Conservation (phyloP, 2,888 invertebrate genomes). For the Balanococcus diminutus region DNA sequence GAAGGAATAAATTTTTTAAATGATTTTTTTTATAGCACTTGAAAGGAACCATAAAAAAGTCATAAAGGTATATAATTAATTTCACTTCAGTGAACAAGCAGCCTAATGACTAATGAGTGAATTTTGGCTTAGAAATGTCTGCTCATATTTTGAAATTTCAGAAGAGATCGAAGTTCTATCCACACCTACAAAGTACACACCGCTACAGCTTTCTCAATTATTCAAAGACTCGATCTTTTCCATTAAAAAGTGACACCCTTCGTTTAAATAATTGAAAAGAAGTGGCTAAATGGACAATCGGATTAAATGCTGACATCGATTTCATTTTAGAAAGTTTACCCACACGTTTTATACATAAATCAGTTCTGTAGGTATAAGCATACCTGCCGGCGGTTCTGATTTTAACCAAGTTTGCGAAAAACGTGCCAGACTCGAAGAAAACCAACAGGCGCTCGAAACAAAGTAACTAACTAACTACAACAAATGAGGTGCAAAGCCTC, state of each 20-base stretch:
- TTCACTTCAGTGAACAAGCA: too few species aligned
- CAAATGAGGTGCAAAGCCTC: too few species aligned
- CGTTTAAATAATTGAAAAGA: not conserved
- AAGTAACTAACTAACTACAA: not conserved
- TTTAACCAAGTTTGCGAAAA: not conserved
- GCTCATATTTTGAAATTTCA: not conserved
- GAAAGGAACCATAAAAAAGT: too few species aligned
- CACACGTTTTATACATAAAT: not conserved
- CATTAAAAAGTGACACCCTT: not conserved
- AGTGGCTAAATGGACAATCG: not conserved
- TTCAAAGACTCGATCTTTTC: not conserved
- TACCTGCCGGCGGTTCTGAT: not conserved
- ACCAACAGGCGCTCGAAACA: not conserved
- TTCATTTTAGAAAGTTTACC: not conserved
- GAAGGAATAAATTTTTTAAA: too few species aligned
- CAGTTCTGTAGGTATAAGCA: not conserved
- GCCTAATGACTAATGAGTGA: too few species aligned
- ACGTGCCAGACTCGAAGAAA: not conserved
- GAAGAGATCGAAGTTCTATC: not conserved
- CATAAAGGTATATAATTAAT: too few species aligned
- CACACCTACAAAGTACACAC: not conserved
- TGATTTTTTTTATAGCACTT: too few species aligned
- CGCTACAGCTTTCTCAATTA: not conserved
- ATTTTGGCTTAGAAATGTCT: not conserved
- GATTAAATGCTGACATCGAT: not conserved